Conservation (phyloP, 2,888 invertebrate species). For the Euphydryas editha region DNA sequence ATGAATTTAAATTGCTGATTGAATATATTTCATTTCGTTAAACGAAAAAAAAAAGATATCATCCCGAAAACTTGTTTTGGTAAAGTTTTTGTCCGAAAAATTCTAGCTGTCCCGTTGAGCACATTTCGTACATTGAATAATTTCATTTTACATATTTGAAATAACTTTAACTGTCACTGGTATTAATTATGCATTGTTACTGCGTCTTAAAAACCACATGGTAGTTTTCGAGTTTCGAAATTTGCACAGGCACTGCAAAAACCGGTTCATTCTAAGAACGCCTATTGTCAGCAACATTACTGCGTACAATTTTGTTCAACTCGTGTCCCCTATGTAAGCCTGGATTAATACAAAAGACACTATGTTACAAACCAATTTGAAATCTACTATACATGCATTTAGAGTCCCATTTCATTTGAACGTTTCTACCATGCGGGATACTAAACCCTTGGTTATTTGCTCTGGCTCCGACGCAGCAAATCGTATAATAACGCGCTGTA, state of each 20-base stretch:
- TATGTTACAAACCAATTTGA: constrained; percentile 38
- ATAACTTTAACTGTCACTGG: constrained; percentile 37
- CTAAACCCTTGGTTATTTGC: constrained; percentile 73
- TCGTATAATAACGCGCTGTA: constrained; percentile 58
- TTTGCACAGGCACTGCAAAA: constrained; percentile 76
- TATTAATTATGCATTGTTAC: constrained; percentile 47
- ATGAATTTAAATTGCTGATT: too few relatives aligned
- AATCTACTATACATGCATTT: background rate
- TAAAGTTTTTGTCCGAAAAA: background rate
- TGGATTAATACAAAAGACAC: constrained; percentile 62
- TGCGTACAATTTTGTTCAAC: constrained; percentile 76
- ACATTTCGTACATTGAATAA: background rate
- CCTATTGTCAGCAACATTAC: constrained; percentile 76
- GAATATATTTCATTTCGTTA: too few relatives aligned
- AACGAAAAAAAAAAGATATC: too few relatives aligned
- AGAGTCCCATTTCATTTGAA: constrained; percentile 46
- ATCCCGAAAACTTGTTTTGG: background rate
- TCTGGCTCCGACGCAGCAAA: constrained; percentile 60
- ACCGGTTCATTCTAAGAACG: constrained; percentile 72
- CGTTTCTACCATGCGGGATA: constrained; percentile 52
- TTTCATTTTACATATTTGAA: constrained; percentile 3
- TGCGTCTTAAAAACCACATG: constrained; percentile 59
- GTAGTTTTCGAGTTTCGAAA: constrained; percentile 62
- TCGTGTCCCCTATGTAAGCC: constrained; percentile 79
- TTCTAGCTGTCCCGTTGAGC: background rate